A percentile compares a stretch with the other conserved stretches of the same genome.
These are phyloP conservation scores for Rallus limicola DNA, from an alignment of 2,113 vertebrate genomes.

Conservation along the genomic window DNA sequence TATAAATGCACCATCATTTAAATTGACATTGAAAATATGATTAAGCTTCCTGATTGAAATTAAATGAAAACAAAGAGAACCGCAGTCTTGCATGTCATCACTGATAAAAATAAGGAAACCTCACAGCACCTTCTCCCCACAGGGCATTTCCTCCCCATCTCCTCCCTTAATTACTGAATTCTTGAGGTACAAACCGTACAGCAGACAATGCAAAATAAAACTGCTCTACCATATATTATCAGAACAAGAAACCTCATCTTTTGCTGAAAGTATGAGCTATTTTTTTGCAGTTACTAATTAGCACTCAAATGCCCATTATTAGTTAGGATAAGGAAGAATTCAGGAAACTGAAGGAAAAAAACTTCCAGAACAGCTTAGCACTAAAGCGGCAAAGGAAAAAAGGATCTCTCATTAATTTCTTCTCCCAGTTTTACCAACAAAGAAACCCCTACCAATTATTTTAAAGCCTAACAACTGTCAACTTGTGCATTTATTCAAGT, in stretches of 20 bases:
- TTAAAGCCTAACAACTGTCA: background rate
- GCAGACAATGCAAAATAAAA: conserved; percentile 2
- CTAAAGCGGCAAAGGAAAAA: background rate
- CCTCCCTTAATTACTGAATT: background rate
- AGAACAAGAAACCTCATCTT: background rate
- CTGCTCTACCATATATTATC: background rate
- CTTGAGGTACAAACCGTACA: background rate
- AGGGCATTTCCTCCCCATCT: background rate
- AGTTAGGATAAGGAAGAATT: background rate
- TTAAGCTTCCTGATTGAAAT: conserved; percentile 1
- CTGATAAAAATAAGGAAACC: conserved; percentile 14
- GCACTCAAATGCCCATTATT: background rate
- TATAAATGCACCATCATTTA: background rate
- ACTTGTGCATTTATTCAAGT: background rate
- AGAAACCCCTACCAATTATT: background rate
- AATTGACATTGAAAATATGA: conserved; percentile 4
- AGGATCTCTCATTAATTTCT: background rate
- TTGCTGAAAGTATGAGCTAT: background rate
- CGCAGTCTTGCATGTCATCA: background rate
- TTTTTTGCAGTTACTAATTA: conserved; percentile 10
- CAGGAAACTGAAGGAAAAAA: background rate
- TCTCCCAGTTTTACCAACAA: background rate
- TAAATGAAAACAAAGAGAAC: background rate
- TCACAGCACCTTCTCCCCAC: background rate
- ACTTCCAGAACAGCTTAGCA: background rate